Conservation (phyloP, 1,140 invertebrate genomes). For the Aphis gossypii region DNA sequence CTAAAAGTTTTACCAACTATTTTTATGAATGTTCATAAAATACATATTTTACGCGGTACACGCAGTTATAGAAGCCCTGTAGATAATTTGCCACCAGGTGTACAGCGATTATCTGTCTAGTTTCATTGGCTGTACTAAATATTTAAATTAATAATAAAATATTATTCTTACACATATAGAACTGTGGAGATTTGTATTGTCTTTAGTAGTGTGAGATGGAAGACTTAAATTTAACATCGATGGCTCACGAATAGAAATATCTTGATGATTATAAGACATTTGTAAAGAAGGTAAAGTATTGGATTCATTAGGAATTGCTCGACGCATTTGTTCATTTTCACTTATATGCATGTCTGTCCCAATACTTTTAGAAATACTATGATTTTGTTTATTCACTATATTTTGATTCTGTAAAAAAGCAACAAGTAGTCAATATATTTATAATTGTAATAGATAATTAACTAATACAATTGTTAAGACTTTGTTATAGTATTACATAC, state of each 20-base stretch:
- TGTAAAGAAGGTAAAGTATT: constrained; percentile 47
- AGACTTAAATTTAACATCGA: constrained; percentile 43
- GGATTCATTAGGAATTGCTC: constrained; percentile 32
- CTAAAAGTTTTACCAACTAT: too few species aligned
- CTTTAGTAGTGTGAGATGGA: background rate
- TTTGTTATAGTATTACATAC: background rate
- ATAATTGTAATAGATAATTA: background rate
- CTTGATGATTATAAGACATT: constrained; percentile 42
- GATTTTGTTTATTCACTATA: background rate
- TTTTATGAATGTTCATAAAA: too few species aligned
- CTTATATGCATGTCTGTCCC: constrained; percentile 31
- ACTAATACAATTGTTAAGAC: background rate
- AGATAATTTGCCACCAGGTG: too few species aligned
- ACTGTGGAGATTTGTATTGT: constrained; percentile 23
- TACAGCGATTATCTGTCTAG: too few species aligned
- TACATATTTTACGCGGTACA: too few species aligned
- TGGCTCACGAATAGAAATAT: constrained; percentile 40
- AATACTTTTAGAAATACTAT: constrained; percentile 48
- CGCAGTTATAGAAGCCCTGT: too few species aligned
- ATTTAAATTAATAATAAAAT: background rate
- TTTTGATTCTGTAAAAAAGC: background rate
- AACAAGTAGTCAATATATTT: background rate
- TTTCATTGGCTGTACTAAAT: background rate
- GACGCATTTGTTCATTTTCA: constrained; percentile 53
- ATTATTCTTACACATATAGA: constrained; percentile 22